Evolutionary conservation across 2,797 vertebrate genomes (phyloP).

Genomic region (Hoplostethus atlanticus): DNA sequence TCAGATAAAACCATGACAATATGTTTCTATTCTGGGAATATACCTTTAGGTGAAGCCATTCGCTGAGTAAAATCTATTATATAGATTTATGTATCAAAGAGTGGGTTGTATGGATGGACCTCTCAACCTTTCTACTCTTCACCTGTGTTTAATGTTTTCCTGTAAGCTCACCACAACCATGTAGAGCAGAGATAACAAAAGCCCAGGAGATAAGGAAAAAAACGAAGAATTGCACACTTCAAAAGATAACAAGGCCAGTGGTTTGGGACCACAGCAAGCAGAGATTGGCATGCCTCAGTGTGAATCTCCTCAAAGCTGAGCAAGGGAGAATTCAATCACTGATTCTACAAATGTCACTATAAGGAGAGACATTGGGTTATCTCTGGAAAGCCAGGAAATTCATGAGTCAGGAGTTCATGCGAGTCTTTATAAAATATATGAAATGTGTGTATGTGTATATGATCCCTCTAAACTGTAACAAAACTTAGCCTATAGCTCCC

Average conservation of each 20-base stretch:
- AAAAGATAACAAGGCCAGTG: constrained; percentile 22
- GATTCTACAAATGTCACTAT: constrained; percentile 23
- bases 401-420: background rate
- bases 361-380: constrained; percentile 2
- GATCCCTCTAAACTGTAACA: constrained; percentile 28
- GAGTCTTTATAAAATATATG: no score
- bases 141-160: constrained; percentile 23
- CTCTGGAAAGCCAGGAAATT: constrained; percentile 3
- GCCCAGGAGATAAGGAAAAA: constrained; percentile 6
- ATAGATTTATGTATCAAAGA: constrained; percentile 10
- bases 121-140: constrained; percentile 1
- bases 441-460: background rate
- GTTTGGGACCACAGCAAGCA: constrained; percentile 12
- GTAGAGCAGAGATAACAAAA: constrained; percentile 18
- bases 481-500: constrained; percentile 44
- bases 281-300: background rate
- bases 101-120: background rate
- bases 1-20: constrained; percentile 45
- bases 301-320: constrained; percentile 19
- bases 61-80: constrained; percentile 9
- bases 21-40: constrained; percentile 50
- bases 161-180: background rate
- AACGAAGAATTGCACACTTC: constrained; percentile 10
- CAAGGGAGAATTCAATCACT: constrained; percentile 20
- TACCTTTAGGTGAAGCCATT: constrained; percentile 40